Conservation (phyloP, 2,888 invertebrate genomes). For the Lasioglossum morio region DNA sequence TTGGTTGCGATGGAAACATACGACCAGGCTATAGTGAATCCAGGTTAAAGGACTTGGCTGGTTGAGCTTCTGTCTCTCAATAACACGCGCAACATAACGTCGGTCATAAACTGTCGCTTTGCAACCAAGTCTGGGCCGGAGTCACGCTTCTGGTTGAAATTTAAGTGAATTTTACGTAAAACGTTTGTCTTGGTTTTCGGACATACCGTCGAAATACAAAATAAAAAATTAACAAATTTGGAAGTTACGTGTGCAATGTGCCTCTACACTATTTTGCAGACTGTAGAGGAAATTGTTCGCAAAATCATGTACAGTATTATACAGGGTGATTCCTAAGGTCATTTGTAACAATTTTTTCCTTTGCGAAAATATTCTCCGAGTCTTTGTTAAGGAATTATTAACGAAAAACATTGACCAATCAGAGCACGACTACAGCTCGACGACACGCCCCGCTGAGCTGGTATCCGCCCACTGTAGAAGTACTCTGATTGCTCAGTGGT, state of each 20-base stretch:
- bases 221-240: too few species aligned
- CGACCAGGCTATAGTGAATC: slow-evolving; percentile 67
- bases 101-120: slow-evolving; percentile 73
- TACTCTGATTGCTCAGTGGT: too few species aligned
- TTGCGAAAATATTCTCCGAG: too few species aligned
- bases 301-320: background rate
- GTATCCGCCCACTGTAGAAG: too few species aligned
- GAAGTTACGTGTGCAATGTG: background rate
- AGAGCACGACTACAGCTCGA: too few species aligned
- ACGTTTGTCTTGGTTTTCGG: background rate
- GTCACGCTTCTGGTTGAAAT: background rate
- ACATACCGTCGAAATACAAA: background rate
- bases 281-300: background rate
- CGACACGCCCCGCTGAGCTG: too few species aligned
- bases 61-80: slow-evolving; percentile 58
- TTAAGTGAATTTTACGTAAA: slow-evolving; percentile 43
- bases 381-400: too few species aligned
- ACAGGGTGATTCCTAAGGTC: too few species aligned
- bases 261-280: too few species aligned
- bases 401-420: too few species aligned
- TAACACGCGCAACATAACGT: slow-evolving; percentile 69
- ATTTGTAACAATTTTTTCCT: too few species aligned
- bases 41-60: slow-evolving; percentile 73
- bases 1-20: slow-evolving; percentile 26
- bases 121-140: slow-evolving; percentile 43